Evolutionary conservation across 1,140 invertebrate species (phyloP), one percentile per base, ranked within the genome.

Genomic region (Drosophila repleta): DNA sequence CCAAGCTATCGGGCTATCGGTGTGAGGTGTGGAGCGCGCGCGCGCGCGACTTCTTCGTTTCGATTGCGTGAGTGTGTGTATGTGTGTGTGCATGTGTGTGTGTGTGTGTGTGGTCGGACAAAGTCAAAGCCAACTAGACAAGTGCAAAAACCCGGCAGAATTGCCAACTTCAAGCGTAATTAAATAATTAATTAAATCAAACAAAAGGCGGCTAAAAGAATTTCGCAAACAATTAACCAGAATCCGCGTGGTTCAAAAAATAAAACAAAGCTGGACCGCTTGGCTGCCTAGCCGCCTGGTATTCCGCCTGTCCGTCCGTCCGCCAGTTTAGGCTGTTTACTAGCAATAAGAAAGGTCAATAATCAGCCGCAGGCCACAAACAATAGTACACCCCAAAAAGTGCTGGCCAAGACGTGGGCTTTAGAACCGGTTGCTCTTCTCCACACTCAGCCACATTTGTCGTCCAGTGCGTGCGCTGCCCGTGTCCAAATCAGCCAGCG

Each of bases 111-210:
- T 48, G 46, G 13, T 26, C 46, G 48, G 26, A 51, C 48, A 51
- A 51, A 51, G 48, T 32, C 48, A 51, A 66, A 67, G 56, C n/a
- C 68, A 43, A 61, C 67, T n/a, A 43, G 52, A 24, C 76, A 79
- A 77, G 80, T 80, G 55, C 53, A 55, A 55, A 61, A 66, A 67
- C 17, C 39, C 35, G 75, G 67, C 63, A 68, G 82, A 87, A 87
- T 82, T 78, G 78, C 83, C 49, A 84, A 77, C 77, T 81, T 85
- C 82, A 75, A 77, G 83, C 66, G 83, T 82, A 87, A 87, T 87
- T 87, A 87, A 87, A 87, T 87, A 87, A 87, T 87, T 87, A 87
- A 87, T 87, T 87, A 80, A 88, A 88, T 68, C 72, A 87, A 79
- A 88, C 83, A 87, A 74, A 70, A 70, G 61, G 53, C 60, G 61